A percentile compares a stretch with the other conserved stretches of the same genome.
Evolutionary conservation across 2,888 invertebrate species (phyloP).

Genomic region (Molorchus minor): DNA sequence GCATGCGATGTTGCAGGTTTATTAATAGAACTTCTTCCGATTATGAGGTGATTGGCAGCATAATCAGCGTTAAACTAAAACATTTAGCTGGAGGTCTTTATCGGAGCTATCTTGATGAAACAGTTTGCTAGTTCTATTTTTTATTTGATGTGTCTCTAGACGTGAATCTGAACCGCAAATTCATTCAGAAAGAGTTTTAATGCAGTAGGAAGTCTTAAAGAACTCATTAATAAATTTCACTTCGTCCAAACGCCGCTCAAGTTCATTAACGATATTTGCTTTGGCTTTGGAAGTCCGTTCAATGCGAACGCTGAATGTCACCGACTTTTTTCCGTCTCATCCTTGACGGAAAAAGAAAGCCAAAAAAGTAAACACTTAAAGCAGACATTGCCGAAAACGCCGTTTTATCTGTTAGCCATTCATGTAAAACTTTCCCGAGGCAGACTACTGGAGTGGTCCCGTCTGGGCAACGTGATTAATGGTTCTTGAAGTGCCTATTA

Average conservation of each 20-base stretch:
- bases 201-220: too few relatives aligned
- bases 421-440: slow-evolving; percentile 13
- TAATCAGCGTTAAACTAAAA: slow-evolving; percentile 39
- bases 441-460: slow-evolving; percentile 8
- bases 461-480: slow-evolving; percentile 28
- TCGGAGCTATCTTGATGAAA: neutral
- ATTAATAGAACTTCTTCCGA: slow-evolving; percentile 46
- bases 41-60: slow-evolving; percentile 45
- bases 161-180: too few relatives aligned
- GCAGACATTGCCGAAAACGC: slow-evolving; percentile 12
- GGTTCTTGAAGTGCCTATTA: slow-evolving; percentile 27
- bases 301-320: neutral
- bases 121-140: neutral
- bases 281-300: neutral
- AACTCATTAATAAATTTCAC: neutral
- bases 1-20: slow-evolving; percentile 41
- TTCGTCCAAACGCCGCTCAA: neutral
- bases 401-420: slow-evolving; percentile 6
- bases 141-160: too few relatives aligned
- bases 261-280: neutral
- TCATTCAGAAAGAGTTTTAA: too few relatives aligned
- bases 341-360: slow-evolving; percentile 1
- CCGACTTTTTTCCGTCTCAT: neutral
- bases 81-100: slow-evolving; percentile 1
- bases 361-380: slow-evolving; percentile 15